phyloP scores from a whole-genome alignment of 1,140 invertebrate genomes.

The Bombus waltoni region DNA sequence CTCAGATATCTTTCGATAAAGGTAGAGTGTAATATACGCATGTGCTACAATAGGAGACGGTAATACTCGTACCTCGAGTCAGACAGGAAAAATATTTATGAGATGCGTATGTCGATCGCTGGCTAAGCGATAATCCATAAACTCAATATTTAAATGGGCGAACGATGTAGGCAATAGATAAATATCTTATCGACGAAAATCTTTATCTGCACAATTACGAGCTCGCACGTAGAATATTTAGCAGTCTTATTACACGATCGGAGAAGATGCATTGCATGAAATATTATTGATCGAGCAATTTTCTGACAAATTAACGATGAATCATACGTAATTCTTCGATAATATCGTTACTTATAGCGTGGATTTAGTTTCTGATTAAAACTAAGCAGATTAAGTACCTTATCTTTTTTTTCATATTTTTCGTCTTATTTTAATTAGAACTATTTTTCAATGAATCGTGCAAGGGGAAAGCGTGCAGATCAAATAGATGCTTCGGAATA shows the following conservation, averaged over 20 bases:
- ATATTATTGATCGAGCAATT: background rate
- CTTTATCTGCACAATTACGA: background rate
- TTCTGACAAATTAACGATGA: background rate
- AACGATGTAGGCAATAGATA: too few relatives aligned
- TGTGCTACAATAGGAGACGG: constrained; percentile 48
- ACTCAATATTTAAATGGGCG: background rate
- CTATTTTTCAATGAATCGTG: background rate
- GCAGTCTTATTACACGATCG: background rate
- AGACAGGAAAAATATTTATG: constrained; percentile 19
- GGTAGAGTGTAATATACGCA: constrained; percentile 63
- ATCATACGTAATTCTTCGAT: background rate
- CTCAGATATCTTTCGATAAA: constrained; percentile 79
- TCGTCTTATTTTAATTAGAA: background rate
- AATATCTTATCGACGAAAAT: background rate
- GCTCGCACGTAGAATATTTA: background rate
- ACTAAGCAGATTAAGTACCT: background rate
- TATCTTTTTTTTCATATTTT: background rate
- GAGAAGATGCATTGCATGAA: background rate
- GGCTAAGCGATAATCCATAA: background rate
- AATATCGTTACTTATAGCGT: background rate
- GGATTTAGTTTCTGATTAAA: background rate
- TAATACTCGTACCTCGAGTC: constrained; percentile 1
- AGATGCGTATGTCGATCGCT: too few relatives aligned
- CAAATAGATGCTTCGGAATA: background rate
- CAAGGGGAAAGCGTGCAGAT: background rate